These are phyloP conservation scores for Drosophila lacicola DNA, from an alignment of 2,888 invertebrate species.

Conservation along the genomic window DNA sequence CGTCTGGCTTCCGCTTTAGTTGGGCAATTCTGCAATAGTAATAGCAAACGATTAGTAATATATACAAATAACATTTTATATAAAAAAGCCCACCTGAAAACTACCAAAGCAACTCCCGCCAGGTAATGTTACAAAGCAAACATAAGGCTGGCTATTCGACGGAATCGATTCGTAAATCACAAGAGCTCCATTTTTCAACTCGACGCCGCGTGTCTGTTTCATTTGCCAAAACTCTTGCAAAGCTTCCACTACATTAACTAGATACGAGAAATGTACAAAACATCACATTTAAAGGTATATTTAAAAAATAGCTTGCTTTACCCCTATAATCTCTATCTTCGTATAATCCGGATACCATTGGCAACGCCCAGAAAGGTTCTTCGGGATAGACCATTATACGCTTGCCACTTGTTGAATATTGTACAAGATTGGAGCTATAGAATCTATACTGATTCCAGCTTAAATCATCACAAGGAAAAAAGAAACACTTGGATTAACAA, in stretches of 20 bases:
- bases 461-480: conserved; percentile 46
- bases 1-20: conserved; percentile 97
- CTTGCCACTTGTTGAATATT: conserved; percentile 32
- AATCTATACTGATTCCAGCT: conserved; percentile 19
- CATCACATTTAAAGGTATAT: background rate
- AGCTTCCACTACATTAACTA: conserved; percentile 98
- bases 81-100: conserved; percentile 89
- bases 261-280: conserved; percentile 1
- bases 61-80: background rate
- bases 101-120: conserved; percentile 98
- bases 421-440: conserved; percentile 32
- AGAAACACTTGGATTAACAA: conserved; percentile 23
- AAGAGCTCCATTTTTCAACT: conserved; percentile 93
- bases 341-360: conserved; percentile 84
- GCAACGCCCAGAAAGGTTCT: conserved; percentile 85
- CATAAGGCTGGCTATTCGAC: conserved; percentile 95
- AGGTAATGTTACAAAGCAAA: conserved; percentile 97
- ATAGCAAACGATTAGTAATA: background rate
- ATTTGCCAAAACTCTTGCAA: conserved; percentile 99
- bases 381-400: conserved; percentile 85
- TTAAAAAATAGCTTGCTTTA: conserved; percentile 55
- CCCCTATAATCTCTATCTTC: conserved; percentile 85
- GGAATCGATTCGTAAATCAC: conserved; percentile 98
- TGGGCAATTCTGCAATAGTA: conserved; percentile 90
- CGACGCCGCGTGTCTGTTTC: conserved; percentile 95